Percentiles rank a stretch among this genome's conserved stretches.
Conservation (phyloP, 2,797 vertebrate species). For the Myoxocephalus aenaeus region DNA sequence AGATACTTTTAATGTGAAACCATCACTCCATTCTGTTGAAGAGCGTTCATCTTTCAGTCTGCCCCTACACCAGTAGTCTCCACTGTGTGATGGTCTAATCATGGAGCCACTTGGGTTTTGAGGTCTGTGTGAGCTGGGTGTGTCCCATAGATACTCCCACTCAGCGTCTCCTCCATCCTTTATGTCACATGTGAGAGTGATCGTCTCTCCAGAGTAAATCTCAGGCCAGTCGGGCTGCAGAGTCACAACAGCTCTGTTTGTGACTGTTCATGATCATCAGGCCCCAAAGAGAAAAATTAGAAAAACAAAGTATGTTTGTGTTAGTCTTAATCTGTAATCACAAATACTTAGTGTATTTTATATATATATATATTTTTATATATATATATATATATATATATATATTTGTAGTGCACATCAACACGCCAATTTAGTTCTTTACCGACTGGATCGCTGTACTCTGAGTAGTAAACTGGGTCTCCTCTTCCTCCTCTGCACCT, state of each 20-base stretch:
- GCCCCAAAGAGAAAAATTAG: no score
- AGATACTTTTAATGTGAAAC: no score
- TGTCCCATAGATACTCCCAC: not conserved
- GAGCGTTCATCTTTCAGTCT: not conserved
- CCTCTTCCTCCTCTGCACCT: not conserved
- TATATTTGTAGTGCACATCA: not conserved
- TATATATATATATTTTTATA: no score
- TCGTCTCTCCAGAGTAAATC: no score
- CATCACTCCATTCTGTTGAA: conserved; percentile 1
- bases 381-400: no score
- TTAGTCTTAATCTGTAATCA: not conserved
- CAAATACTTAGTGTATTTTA: not conserved
- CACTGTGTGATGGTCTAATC: not conserved
- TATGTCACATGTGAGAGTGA: no score
- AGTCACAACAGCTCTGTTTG: no score
- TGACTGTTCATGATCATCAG: no score
- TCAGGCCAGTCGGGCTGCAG: no score
- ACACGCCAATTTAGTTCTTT: not conserved
- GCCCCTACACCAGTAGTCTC: conserved; percentile 45
- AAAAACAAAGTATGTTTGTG: not conserved
- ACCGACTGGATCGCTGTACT: not conserved
- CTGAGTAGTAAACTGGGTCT: not conserved
- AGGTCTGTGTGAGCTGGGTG: not conserved
- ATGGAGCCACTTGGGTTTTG: not conserved
- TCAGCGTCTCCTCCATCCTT: no score